These are phyloP conservation scores for Oncorhynchus tshawytscha DNA, from an alignment of 2,113 vertebrate genomes.

Conservation along the genomic window DNA sequence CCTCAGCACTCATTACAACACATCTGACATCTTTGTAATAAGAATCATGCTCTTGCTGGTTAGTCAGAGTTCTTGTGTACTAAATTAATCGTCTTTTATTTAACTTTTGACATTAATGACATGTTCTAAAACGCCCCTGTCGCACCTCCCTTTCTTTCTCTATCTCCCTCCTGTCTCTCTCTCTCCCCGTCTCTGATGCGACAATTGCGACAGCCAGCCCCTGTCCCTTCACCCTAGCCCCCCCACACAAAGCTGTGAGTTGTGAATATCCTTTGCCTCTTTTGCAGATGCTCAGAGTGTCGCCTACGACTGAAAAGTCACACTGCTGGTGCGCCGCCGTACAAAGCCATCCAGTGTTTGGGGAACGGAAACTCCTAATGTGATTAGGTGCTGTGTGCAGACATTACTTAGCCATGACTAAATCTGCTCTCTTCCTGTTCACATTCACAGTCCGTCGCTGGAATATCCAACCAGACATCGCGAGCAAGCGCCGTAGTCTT, in stretches of 20 bases:
- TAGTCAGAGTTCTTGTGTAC: no score
- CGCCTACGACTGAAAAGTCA: constrained; percentile 19
- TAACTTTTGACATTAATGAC: not conserved
- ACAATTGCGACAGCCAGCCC: not conserved
- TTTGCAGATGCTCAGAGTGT: constrained; percentile 44
- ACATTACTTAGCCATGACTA: constrained; percentile 96
- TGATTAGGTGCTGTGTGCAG: constrained; percentile 96
- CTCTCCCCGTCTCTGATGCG: not conserved
- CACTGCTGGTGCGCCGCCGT: constrained; percentile 50
- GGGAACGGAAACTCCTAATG: constrained; percentile 96
- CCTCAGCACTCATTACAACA: not conserved
- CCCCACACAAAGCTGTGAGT: constrained; percentile 17
- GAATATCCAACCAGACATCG: constrained; percentile 84
- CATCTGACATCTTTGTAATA: no score
- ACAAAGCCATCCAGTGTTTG: constrained; percentile 89
- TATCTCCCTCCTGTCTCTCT: no score
- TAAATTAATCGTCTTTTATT: no score
- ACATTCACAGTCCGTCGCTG: constrained; percentile 60
- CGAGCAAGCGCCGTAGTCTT: no score
- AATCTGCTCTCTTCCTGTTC: constrained; percentile 91
- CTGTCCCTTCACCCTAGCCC: not conserved
- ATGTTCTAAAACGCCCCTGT: constrained; percentile 10
- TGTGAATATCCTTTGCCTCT: constrained; percentile 15
- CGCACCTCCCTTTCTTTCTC: no score
- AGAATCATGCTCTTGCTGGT: no score